A percentile compares a stretch with the other conserved stretches of the same genome.
These are phyloP conservation scores for Sebastes glaucus DNA, from an alignment of 2,797 vertebrate species.

Conservation along the genomic window DNA sequence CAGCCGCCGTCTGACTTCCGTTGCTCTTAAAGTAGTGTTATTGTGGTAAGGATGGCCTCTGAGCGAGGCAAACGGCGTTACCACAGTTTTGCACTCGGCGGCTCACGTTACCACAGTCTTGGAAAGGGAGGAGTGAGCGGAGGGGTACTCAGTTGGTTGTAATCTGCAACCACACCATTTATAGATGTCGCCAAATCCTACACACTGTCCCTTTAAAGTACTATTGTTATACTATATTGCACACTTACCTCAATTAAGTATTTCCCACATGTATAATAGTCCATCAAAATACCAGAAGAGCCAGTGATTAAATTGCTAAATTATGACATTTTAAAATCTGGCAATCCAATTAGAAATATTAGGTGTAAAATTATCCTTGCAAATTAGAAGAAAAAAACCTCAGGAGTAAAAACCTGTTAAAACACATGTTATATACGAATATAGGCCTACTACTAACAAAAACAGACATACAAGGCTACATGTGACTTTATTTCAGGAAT, in stretches of 20 bases:
- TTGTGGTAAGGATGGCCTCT: too few relatives aligned
- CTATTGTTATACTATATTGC: not conserved
- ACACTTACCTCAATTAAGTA: not conserved
- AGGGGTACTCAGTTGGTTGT: too few relatives aligned
- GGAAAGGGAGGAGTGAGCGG: too few relatives aligned
- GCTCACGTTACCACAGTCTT: too few relatives aligned
- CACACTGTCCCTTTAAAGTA: not conserved
- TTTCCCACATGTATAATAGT: not conserved
- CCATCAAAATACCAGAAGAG: not conserved
- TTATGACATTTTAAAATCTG: not conserved
- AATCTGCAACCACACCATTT: too few relatives aligned
- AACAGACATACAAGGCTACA: not conserved
- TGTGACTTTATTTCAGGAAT: not conserved
- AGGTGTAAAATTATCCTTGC: rapidly evolving
- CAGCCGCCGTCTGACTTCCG: too few relatives aligned
- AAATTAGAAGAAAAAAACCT: not conserved
- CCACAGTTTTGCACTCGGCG: too few relatives aligned
- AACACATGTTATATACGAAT: not conserved
- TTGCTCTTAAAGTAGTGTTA: too few relatives aligned
- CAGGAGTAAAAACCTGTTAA: not conserved
- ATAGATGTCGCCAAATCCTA: too few relatives aligned
- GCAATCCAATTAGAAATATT: not conserved
- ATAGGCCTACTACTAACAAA: not conserved
- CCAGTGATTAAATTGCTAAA: not conserved
- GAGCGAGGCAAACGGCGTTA: too few relatives aligned